Percentiles rank a stretch among this genome's conserved stretches.
phyloP scores from a whole-genome alignment of 2,797 vertebrate genomes.

The Myotis myotis region DNA sequence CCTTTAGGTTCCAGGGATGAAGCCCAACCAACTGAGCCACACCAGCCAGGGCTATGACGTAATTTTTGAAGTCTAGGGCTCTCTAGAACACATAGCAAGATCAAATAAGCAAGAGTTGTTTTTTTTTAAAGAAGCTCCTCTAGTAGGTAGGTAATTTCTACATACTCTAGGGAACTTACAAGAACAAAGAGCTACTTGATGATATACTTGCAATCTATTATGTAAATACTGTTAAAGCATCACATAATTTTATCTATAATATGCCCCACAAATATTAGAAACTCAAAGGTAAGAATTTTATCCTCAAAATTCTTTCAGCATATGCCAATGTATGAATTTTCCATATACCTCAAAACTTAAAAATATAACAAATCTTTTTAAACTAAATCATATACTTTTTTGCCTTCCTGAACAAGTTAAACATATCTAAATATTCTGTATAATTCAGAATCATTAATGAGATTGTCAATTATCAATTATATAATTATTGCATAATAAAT shows the following conservation, averaged over 20 bases:
- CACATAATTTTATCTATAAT: not conserved
- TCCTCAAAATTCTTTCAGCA: constrained; percentile 16
- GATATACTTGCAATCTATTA: not conserved
- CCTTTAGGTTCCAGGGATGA: not conserved
- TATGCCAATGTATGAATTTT: not conserved
- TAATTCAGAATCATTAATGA: constrained; percentile 21
- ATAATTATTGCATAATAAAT: not conserved
- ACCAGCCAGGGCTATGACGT: not conserved
- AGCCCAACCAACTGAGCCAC: not conserved
- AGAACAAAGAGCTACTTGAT: not conserved
- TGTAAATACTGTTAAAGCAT: constrained; percentile 10
- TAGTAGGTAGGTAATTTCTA: constrained; percentile 5
- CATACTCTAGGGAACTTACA: not conserved
- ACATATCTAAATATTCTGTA: constrained; percentile 14
- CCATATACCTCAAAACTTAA: not conserved
- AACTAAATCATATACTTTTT: not conserved
- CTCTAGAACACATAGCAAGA: not conserved
- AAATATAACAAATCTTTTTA: not conserved
- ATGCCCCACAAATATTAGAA: not conserved
- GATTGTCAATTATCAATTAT: not conserved
- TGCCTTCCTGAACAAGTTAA: constrained; percentile 32
- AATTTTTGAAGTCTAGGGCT: constrained; percentile 8
- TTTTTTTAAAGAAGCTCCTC: not conserved
- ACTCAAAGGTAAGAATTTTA: not conserved
- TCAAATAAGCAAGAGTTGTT: not conserved